Conservation (phyloP, 2,888 invertebrate species). For the Chrysina gloriosa region DNA sequence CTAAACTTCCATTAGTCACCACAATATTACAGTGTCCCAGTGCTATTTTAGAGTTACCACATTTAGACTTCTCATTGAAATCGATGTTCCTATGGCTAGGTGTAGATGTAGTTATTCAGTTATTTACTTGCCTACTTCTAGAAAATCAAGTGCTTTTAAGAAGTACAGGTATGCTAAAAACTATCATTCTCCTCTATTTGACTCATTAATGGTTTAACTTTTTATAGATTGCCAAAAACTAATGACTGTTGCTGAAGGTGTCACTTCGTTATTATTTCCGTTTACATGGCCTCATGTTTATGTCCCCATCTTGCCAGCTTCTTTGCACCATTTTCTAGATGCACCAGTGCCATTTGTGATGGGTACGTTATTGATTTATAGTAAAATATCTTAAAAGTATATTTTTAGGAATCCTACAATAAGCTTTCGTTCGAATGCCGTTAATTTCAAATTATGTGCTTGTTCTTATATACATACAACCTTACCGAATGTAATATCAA, state of each 20-base stretch:
- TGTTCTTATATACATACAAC: no score
- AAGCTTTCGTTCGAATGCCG: no score
- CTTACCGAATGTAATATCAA: not conserved
- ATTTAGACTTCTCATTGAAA: conserved; percentile 92
- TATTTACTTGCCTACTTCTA: conserved; percentile 93
- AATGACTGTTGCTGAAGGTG: conserved; percentile 96
- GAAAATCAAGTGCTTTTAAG: conserved; percentile 97
- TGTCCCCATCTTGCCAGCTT: conserved; percentile 96
- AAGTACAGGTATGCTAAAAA: conserved; percentile 78
- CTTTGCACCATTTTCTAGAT: conserved; percentile 95
- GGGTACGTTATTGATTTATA: conserved; percentile 70
- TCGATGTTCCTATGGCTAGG: conserved; percentile 90
- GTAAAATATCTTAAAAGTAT: not conserved
- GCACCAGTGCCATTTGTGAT: conserved; percentile 99
- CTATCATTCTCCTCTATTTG: conserved; percentile 8
- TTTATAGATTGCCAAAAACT: conserved; percentile 89
- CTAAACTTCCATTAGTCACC: conserved; percentile 74
- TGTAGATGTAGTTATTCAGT: conserved; percentile 90
- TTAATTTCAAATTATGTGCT: no score
- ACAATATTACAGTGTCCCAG: conserved; percentile 82
- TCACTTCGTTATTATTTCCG: conserved; percentile 90
- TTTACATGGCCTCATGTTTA: conserved; percentile 99
- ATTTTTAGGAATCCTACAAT: no score
- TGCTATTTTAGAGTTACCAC: conserved; percentile 85
- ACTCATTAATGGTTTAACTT: conserved; percentile 16